Percentiles rank a stretch among this genome's conserved stretches.
These are phyloP conservation scores for Dicaeum eximium DNA, from an alignment of 2,113 vertebrate genomes.

Conservation along the genomic window DNA sequence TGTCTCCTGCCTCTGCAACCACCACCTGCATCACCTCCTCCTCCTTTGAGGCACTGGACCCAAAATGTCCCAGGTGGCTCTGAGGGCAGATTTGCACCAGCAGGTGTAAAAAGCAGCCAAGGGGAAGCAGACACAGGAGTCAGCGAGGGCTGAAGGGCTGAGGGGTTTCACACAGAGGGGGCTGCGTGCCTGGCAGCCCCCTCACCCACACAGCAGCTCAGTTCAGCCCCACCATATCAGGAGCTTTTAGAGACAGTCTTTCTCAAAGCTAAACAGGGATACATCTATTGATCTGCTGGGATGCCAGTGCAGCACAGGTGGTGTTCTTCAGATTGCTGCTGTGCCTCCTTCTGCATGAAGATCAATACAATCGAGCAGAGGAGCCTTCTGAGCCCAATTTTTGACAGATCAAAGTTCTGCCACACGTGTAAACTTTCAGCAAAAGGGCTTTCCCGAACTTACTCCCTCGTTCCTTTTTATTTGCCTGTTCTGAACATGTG, in stretches of 20 bases:
- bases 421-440: neutral
- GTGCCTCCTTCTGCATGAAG: neutral
- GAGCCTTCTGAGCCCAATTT: neutral
- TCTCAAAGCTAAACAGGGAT: neutral
- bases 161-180: neutral
- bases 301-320: neutral
- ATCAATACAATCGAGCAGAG: neutral
- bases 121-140: neutral
- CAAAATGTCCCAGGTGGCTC: neutral
- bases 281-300: neutral
- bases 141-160: neutral
- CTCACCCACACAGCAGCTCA: neutral
- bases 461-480: constrained; percentile 25
- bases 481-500: constrained; percentile 52
- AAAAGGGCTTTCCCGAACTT: neutral
- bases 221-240: neutral
- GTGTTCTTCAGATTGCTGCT: neutral
- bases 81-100: neutral
- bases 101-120: neutral
- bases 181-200: neutral
- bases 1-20: neutral
- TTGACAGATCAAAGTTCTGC: neutral
- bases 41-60: neutral
- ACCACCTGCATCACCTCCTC: neutral
- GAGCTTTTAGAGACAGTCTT: neutral